Base-by-base conservation (phyloP, 1,140 invertebrate genomes). In the Charaxes varanes region DNA sequence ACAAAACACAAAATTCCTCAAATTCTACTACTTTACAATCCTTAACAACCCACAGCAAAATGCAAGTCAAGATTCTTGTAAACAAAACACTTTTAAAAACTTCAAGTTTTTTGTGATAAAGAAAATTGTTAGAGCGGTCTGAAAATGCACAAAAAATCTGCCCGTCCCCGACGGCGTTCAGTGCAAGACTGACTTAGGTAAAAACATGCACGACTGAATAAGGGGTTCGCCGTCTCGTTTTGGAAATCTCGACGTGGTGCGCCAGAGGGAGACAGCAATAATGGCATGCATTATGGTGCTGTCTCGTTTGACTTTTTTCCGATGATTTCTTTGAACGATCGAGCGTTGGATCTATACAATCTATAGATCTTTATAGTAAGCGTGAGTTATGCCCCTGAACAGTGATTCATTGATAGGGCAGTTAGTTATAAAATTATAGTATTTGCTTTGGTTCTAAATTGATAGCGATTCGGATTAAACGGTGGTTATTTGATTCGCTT, bases 201-300 rank as follows among this genome's bases (percentile, higher is more conserved):
- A 56, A 48, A 59, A 59, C 53, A 58, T 50, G 62, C 52, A 50
- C 38, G 35, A 27, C 45, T 62, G 52, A 73, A 70, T 68, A 70
- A 68, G 61, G 64, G 50, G 24, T 57, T 19, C 10, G 24, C 13
- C 16, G 30, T 64, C 64, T 48, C 62, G 45, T 18, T 73, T 47
- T 22, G 32, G 22, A 53, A 6, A n/a, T 13, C n/a, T 4, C 8
- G 4, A 8, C 23, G 7, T 23, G 10, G 34, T 38, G 16, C 3
- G 61, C 13, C 10, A 11, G 59, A 74, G 33, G 7, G 59, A 48
- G 61, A 71, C 19, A 22, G 59, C 28, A 41, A 67, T 51, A 67
- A 74, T 65, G 67, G 70, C 65, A 71, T 74, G 70, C 69, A 73
- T 70, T 70, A 67, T 69, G 59, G 67, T 61, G 48, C 51, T 59